A percentile compares a stretch with the other conserved stretches of the same genome.
Evolutionary conservation across 2,888 invertebrate genomes (phyloP).

Genomic region (Eilema depressum): DNA sequence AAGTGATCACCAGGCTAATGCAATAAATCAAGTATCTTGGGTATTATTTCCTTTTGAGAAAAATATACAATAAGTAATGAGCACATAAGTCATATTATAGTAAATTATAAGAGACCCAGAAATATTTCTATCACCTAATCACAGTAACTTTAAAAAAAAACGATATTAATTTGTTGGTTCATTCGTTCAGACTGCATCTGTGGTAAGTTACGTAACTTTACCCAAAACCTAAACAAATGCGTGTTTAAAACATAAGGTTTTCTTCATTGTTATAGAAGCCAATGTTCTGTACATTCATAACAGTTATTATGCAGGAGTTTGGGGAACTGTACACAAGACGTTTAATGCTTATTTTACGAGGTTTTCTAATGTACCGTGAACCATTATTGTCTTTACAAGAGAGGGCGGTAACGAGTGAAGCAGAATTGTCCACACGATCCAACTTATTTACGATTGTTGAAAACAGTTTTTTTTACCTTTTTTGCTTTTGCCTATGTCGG

Average conservation of each 20-base stretch:
- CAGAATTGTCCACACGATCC: constrained; percentile 54
- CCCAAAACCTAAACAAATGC: not conserved
- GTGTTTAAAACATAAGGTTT: not conserved
- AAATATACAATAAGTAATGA: not conserved
- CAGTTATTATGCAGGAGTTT: constrained; percentile 36
- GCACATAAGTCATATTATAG: no score
- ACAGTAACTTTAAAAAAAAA: no score
- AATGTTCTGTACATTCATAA: constrained; percentile 40
- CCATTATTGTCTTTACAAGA: constrained; percentile 63
- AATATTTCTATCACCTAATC: no score
- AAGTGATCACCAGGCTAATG: not conserved
- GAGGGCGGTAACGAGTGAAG: constrained; percentile 47
- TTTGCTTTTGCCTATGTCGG: constrained; percentile 31
- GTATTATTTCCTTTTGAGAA: not conserved
- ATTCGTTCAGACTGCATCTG: no score
- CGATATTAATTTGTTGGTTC: no score
- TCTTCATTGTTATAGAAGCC: constrained; percentile 20
- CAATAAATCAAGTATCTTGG: not conserved
- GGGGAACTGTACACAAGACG: constrained; percentile 34
- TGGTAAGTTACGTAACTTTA: not conserved
- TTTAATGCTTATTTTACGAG: constrained; percentile 45
- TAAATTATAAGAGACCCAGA: no score
- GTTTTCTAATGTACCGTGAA: constrained; percentile 62
- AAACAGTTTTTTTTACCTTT: constrained; percentile 32
- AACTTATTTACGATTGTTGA: constrained; percentile 61